phyloP scores from a whole-genome alignment of 2,888 invertebrate genomes.

The Hedya salicella region DNA sequence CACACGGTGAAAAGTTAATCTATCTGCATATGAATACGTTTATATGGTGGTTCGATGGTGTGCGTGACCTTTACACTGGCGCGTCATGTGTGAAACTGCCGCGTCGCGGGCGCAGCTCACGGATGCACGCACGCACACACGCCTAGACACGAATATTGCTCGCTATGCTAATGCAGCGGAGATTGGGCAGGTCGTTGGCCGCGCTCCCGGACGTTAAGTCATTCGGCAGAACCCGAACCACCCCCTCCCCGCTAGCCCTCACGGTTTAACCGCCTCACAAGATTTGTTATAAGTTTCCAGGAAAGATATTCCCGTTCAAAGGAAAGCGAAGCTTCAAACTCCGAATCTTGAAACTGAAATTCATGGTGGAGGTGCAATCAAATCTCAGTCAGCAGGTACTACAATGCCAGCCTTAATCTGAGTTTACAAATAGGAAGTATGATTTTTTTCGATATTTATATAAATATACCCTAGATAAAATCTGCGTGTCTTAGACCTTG shows the following conservation, averaged over 20 bases:
- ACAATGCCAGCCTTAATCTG: neutral
- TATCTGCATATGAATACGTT: constrained; percentile 57
- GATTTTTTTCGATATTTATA: neutral
- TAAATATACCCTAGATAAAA: too few relatives aligned
- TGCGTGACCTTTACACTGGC: constrained; percentile 46
- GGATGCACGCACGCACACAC: constrained; percentile 59
- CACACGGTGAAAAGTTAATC: constrained; percentile 54
- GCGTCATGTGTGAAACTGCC: constrained; percentile 48
- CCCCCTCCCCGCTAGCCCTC: constrained; percentile 71
- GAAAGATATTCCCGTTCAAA: constrained; percentile 45
- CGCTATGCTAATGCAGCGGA: constrained; percentile 85
- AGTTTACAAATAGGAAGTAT: neutral
- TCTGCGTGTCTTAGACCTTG: too few relatives aligned
- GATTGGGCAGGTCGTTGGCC: constrained; percentile 85
- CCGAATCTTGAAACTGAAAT: neutral
- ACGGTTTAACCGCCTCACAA: constrained; percentile 48
- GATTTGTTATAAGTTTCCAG: constrained; percentile 38
- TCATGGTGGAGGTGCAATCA: neutral
- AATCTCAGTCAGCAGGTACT: neutral
- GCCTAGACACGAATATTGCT: constrained; percentile 81
- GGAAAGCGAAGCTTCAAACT: constrained; percentile 11
- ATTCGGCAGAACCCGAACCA: constrained; percentile 81
- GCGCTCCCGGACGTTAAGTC: constrained; percentile 82
- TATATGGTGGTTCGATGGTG: constrained; percentile 38
- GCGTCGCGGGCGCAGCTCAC: constrained; percentile 57